phyloP scores from a whole-genome alignment of 2,113 vertebrate genomes.

The Tilapia sparmanii region DNA sequence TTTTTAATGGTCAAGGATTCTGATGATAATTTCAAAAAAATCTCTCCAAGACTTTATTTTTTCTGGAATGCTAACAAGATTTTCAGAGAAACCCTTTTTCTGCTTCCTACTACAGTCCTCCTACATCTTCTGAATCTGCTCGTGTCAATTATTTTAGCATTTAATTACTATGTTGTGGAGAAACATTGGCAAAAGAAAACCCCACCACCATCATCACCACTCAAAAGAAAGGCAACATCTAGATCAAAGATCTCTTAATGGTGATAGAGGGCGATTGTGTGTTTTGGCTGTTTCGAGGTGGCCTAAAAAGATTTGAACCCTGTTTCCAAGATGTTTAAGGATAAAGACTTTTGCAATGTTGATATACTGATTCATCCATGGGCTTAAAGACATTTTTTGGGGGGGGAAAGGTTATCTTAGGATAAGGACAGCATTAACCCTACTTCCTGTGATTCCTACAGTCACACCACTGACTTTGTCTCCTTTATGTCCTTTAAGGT shows the following conservation, averaged over 20 bases:
- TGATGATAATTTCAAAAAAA: neutral
- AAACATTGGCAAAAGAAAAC: conserved; percentile 10
- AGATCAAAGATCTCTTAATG: conserved; percentile 37
- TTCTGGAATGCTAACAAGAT: conserved; percentile 17
- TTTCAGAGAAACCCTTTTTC: conserved; percentile 17
- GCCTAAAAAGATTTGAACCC: conserved; percentile 44
- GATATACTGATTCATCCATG: conserved; percentile 41
- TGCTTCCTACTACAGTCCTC: conserved; percentile 25
- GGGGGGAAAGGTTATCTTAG: neutral
- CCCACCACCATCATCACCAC: neutral
- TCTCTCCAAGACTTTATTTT: neutral
- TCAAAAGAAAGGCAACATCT: conserved; percentile 13
- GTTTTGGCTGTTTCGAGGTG: conserved; percentile 26
- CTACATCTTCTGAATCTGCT: conserved; percentile 4
- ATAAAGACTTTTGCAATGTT: conserved; percentile 48
- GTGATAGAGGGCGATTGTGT: conserved; percentile 33
- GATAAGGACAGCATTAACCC: conserved; percentile 34
- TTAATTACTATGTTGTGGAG: conserved; percentile 18
- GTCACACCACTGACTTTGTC: neutral
- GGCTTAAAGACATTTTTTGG: conserved; percentile 3
- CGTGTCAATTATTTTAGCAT: conserved; percentile 15
- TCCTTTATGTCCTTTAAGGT: neutral
- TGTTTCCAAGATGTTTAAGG: conserved; percentile 23
- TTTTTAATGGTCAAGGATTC: neutral
- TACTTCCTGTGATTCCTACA: neutral